Evolutionary conservation across 2,888 invertebrate species (phyloP).

Genomic region (Lamellibrachia columna): DNA sequence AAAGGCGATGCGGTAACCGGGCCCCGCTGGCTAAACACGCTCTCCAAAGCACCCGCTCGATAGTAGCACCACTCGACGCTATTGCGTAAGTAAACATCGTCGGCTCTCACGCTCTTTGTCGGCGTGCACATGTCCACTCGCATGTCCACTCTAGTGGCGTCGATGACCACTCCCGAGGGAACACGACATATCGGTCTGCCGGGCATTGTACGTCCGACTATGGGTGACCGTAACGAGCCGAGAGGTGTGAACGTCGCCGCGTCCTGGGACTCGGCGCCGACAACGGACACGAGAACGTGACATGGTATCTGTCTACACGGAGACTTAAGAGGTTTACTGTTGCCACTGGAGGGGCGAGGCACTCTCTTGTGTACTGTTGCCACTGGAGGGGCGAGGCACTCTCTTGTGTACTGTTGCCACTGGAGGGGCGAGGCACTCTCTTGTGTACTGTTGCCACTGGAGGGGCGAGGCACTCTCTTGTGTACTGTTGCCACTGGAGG

Average conservation of each 20-base stretch:
- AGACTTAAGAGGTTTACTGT: not conserved
- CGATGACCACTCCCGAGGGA: not conserved
- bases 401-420: not conserved
- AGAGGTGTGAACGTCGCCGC: not conserved
- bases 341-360: not conserved
- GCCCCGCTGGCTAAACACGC: not conserved
- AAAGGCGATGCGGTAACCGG: not conserved
- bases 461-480: not conserved
- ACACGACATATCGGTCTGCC: not conserved
- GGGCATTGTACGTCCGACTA: not conserved
- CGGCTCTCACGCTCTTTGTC: not conserved
- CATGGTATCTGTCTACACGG: not conserved
- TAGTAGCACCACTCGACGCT: not conserved
- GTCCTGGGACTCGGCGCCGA: not conserved
- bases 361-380: not conserved
- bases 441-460: not conserved
- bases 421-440: not conserved
- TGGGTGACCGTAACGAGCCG: not conserved
- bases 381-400: not conserved
- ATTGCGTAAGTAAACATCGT: conserved; percentile 10
- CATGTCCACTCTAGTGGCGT: not conserved
- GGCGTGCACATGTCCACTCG: not conserved
- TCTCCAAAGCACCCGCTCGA: not conserved
- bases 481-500: not conserved
- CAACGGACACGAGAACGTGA: not conserved